A percentile compares a stretch with the other conserved stretches of the same genome.
phyloP scores from a whole-genome alignment of 2,888 invertebrate species.

The Peribatodes rhomboidaria region DNA sequence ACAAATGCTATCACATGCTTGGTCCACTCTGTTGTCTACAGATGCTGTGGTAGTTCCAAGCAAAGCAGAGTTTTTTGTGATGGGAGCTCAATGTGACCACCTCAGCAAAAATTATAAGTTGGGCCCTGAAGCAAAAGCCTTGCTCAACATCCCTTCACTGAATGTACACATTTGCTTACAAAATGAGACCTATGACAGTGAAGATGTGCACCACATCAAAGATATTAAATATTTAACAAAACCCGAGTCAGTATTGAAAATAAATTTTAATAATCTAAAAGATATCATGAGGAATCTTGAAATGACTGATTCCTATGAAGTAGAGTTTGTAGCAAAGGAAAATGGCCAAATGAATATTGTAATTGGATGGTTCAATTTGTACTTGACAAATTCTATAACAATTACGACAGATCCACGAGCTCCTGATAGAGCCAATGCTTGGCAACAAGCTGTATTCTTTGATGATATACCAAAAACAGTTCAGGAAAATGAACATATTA shows the following conservation, averaged over 20 bases:
- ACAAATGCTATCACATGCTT: slow-evolving; percentile 89
- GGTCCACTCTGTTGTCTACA: slow-evolving; percentile 85
- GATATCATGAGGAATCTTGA: slow-evolving; percentile 76
- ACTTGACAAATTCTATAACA: slow-evolving; percentile 87
- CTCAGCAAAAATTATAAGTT: slow-evolving; percentile 82
- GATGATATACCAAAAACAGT: slow-evolving; percentile 73
- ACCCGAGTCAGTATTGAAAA: slow-evolving; percentile 81
- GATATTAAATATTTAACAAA: slow-evolving; percentile 87
- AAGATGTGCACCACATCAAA: slow-evolving; percentile 86
- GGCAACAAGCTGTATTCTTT: slow-evolving; percentile 93
- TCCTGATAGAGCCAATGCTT: slow-evolving; percentile 85
- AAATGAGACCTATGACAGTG: slow-evolving; percentile 89
- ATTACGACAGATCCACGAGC: slow-evolving; percentile 88
- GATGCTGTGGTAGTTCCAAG: slow-evolving; percentile 87
- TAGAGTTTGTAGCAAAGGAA: slow-evolving; percentile 69
- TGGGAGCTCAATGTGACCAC: slow-evolving; percentile 86
- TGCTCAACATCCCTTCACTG: slow-evolving; percentile 59
- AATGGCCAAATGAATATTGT: slow-evolving; percentile 88
- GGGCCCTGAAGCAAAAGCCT: slow-evolving; percentile 55
- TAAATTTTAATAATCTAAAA: slow-evolving; percentile 88
- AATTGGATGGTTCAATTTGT: slow-evolving; percentile 91
- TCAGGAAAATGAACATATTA: slow-evolving; percentile 61
- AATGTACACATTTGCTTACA: slow-evolving; percentile 58
- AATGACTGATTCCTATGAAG: slow-evolving; percentile 67
- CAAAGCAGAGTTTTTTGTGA: slow-evolving; percentile 88